A percentile compares a stretch with the other conserved stretches of the same genome.
These are phyloP conservation scores for Euwallacea similis DNA, from an alignment of 1,140 invertebrate genomes.

Conservation along the genomic window DNA sequence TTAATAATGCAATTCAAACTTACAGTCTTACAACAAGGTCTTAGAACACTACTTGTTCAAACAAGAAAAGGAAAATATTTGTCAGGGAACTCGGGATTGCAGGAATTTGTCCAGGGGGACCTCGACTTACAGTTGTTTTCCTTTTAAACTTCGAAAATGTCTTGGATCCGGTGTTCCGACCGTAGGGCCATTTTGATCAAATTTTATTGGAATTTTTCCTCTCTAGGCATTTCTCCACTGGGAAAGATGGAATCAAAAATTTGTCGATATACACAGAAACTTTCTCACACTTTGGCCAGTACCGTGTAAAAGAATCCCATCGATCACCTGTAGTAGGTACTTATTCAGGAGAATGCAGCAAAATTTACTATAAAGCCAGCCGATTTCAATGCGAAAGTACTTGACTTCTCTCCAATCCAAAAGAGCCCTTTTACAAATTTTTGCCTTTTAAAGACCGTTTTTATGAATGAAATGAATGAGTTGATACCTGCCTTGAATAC, in stretches of 20 bases:
- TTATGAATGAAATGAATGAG: conserved; percentile 36
- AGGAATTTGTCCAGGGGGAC: not conserved
- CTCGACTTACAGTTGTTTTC: not conserved
- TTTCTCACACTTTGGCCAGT: conserved; percentile 35
- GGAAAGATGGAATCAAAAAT: not conserved
- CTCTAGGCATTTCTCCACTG: not conserved
- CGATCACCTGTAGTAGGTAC: conserved; percentile 23
- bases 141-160: not conserved
- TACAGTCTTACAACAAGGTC: no score
- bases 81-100: not conserved
- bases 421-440: conserved; percentile 32
- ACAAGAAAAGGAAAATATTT: not conserved
- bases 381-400: conserved; percentile 34
- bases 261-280: conserved; percentile 6
- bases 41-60: no score
- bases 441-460: conserved; percentile 13
- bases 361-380: conserved; percentile 29
- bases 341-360: conserved; percentile 24
- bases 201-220: not conserved
- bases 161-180: not conserved
- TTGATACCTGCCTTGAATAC: conserved; percentile 17
- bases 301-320: conserved; percentile 26
- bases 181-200: not conserved
- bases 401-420: conserved; percentile 34
- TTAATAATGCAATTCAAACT: not conserved